A percentile compares a stretch with the other conserved stretches of the same genome.
Conservation (phyloP, 2,797 vertebrate species). For the Pachyuromys duprasi region DNA sequence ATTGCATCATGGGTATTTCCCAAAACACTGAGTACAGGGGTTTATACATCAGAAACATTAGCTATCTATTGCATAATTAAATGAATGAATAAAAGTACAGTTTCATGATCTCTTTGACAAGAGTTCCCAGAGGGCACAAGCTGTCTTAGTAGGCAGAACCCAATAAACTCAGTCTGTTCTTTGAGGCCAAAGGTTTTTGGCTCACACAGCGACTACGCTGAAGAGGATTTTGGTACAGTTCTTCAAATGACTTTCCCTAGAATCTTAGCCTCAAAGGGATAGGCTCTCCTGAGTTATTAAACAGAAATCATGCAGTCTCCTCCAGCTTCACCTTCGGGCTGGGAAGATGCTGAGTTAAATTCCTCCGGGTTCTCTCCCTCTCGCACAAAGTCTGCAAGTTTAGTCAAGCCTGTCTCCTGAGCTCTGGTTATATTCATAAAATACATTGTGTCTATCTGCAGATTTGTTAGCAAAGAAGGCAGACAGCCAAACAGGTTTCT, state of each 20-base stretch:
- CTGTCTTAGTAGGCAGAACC: not conserved
- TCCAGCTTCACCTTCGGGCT: not conserved
- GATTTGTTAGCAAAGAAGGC: not conserved
- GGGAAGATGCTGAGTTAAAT: not conserved
- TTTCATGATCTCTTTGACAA: conserved; percentile 48
- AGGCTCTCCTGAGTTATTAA: not conserved
- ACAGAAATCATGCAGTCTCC: not conserved
- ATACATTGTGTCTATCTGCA: not conserved
- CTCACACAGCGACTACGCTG: not conserved
- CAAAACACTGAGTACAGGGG: not conserved
- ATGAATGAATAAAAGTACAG: conserved; percentile 12
- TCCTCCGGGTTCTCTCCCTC: not conserved
- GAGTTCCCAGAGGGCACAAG: not conserved
- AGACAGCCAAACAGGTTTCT: not conserved
- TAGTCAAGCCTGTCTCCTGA: not conserved
- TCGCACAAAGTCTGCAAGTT: not conserved
- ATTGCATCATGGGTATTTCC: conserved; percentile 62
- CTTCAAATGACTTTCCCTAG: conserved; percentile 5
- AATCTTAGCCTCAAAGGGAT: not conserved
- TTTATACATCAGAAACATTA: not conserved
- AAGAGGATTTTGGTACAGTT: not conserved
- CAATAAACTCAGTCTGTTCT: not conserved
- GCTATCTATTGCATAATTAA: conserved; percentile 44
- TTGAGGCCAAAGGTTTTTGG: not conserved
- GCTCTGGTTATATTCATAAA: not conserved